These are phyloP conservation scores for Hemithea aestivaria DNA, from an alignment of 2,888 invertebrate species.

Conservation along the genomic window DNA sequence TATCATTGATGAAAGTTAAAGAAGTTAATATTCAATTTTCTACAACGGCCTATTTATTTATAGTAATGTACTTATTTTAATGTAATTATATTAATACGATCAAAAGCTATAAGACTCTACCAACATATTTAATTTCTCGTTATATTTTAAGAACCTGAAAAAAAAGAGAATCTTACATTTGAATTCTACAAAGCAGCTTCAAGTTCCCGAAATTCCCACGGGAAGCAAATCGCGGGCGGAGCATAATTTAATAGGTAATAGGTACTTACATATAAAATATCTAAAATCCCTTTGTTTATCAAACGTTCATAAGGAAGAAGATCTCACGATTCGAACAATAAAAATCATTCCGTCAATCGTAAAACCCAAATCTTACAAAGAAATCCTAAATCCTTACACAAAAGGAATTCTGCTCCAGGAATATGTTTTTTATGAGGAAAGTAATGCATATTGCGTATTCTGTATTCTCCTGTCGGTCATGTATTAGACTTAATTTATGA, in stretches of 20 bases:
- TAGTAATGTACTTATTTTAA: too few species aligned
- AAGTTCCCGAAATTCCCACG: too few species aligned
- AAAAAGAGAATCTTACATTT: too few species aligned
- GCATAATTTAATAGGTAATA: neutral
- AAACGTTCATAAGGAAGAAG: constrained; percentile 24
- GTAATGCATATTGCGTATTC: constrained; percentile 57
- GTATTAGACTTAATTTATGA: constrained; percentile 61
- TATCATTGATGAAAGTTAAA: too few species aligned
- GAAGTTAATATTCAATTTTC: too few species aligned
- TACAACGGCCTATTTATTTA: too few species aligned
- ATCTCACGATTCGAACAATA: constrained; percentile 29
- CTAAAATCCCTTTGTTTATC: constrained; percentile 19
- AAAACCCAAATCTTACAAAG: constrained; percentile 35
- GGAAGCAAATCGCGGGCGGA: neutral
- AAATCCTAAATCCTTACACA: constrained; percentile 36
- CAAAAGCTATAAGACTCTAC: too few species aligned
- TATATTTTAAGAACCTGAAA: too few species aligned
- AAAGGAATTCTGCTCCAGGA: constrained; percentile 49
- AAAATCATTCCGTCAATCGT: constrained; percentile 39
- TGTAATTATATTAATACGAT: too few species aligned
- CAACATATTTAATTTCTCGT: too few species aligned
- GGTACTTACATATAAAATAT: constrained; percentile 9
- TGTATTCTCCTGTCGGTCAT: constrained; percentile 59
- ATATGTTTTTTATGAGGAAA: constrained; percentile 51
- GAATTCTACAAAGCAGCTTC: too few species aligned